A percentile compares a stretch with the other conserved stretches of the same genome.
Conservation (phyloP, 1,140 invertebrate species). For the Orchestia grillus region DNA sequence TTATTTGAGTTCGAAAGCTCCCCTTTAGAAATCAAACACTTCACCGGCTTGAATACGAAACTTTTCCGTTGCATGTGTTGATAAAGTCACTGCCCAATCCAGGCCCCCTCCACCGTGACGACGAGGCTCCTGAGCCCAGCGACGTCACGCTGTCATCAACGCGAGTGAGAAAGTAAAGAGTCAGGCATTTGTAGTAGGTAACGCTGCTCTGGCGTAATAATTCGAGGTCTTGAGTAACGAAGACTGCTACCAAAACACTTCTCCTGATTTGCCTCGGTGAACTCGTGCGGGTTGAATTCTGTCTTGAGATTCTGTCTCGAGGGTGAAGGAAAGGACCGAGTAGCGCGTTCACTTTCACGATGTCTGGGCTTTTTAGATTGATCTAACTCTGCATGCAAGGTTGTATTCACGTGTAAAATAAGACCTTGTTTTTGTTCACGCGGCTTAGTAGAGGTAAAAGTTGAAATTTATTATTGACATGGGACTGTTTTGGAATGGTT, state of each 20-base stretch:
- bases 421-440: no score
- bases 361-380: neutral
- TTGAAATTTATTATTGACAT: no score
- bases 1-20: no score
- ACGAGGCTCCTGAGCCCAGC: neutral
- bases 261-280: neutral
- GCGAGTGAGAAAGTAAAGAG: neutral
- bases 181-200: neutral
- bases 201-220: neutral
- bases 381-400: no score
- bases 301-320: neutral
- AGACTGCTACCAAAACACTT: neutral
- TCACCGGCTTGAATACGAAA: no score
- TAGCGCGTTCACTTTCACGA: neutral
- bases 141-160: neutral
- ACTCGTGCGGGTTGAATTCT: neutral
- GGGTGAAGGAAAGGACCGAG: neutral
- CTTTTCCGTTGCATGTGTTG: no score
- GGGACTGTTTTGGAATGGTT: no score
- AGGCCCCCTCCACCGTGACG: neutral
- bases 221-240: neutral
- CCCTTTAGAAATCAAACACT: no score
- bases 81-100: neutral
- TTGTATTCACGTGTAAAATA: no score
- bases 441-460: no score